phyloP scores from a whole-genome alignment of 2,888 invertebrate species.

The Ophion ellenae region DNA sequence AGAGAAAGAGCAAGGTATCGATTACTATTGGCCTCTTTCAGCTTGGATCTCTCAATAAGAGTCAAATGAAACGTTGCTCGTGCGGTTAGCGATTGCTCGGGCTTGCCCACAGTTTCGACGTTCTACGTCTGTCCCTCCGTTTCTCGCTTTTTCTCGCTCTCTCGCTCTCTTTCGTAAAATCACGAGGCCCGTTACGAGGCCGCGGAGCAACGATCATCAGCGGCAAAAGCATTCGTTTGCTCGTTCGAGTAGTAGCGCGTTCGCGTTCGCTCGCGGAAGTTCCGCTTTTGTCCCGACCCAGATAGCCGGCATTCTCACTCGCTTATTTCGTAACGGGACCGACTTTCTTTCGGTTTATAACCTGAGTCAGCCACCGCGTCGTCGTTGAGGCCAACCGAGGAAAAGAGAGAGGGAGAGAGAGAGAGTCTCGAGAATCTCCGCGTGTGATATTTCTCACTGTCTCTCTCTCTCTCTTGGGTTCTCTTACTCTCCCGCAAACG shows the following conservation, averaged over 20 bases:
- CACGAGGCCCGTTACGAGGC: conserved; percentile 33
- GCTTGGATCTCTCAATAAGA: not conserved
- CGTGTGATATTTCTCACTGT: not conserved
- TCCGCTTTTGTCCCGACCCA: conserved; percentile 83
- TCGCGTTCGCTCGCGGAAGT: conserved; percentile 76
- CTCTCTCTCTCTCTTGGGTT: too few relatives aligned
- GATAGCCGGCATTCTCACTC: conserved; percentile 81
- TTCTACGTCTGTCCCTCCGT: not conserved
- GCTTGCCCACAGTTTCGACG: conserved; percentile 50
- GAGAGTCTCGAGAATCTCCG: not conserved
- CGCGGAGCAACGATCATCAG: conserved; percentile 11
- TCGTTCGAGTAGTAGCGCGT: conserved; percentile 50
- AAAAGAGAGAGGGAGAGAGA: not conserved
- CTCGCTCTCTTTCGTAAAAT: conserved; percentile 57
- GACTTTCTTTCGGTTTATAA: conserved; percentile 73
- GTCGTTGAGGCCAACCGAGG: conserved; percentile 12
- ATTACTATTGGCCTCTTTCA: conserved; percentile 3
- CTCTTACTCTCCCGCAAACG: not conserved
- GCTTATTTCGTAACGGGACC: conserved; percentile 83
- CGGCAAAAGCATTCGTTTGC: conserved; percentile 45
- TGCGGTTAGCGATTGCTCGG: conserved; percentile 8
- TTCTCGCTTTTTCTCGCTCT: not conserved
- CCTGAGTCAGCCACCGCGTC: conserved; percentile 58
- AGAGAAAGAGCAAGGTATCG: not conserved
- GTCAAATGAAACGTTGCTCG: not conserved